Base-by-base conservation (phyloP, 2,888 invertebrate genomes). In the Neria commutata region DNA sequence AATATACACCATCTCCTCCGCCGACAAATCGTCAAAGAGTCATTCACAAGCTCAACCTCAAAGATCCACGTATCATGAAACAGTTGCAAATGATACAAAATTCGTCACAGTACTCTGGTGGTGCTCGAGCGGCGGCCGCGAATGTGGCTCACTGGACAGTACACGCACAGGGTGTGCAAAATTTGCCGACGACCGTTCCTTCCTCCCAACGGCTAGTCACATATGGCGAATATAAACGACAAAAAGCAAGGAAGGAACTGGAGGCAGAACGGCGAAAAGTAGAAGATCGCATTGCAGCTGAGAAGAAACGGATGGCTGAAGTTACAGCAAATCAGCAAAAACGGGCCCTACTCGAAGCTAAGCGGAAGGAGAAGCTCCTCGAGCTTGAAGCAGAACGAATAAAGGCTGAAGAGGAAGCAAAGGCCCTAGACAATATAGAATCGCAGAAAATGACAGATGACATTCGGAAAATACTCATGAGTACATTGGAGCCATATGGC, bases 211-310 rank as follows among this genome's bases (percentile, higher is more conserved):
- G 14, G 5, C 45, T 50, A 8, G 48, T 21, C 16, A 64, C 53
- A 16, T 68, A 66, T 56, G 64, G 63, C 17, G 67, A 67, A 29
- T 62, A 68, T 47, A 68, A 62, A 53, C 65, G 64, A 4, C 45
- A 52, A 3, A 50, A 64, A 26, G 50, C 53, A 29, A 24, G 34
- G 42, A 37, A 51, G 2, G 24, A 11, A 8, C 24, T 3, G 14
- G 26, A 21, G 8, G 21, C 2, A 17, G 48, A 56, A 40, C 37
- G 50, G 57, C 16, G n/a, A 14, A 23, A 56, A 50, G 23, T 42
- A 48, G 54, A 51, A 25, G 37, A 47, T n/a, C n/a, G n/a, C n/a
- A n/a, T n/a, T n/a, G n/a, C n/a, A n/a, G n/a, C n/a, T n/a, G n/a
- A n/a, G n/a, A n/a, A n/a, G n/a, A n/a, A n/a, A n/a, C n/a, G n/a